A percentile compares a stretch with the other conserved stretches of the same genome.
phyloP scores from a whole-genome alignment of 2,113 vertebrate genomes.

The Coreoperca whiteheadi region DNA sequence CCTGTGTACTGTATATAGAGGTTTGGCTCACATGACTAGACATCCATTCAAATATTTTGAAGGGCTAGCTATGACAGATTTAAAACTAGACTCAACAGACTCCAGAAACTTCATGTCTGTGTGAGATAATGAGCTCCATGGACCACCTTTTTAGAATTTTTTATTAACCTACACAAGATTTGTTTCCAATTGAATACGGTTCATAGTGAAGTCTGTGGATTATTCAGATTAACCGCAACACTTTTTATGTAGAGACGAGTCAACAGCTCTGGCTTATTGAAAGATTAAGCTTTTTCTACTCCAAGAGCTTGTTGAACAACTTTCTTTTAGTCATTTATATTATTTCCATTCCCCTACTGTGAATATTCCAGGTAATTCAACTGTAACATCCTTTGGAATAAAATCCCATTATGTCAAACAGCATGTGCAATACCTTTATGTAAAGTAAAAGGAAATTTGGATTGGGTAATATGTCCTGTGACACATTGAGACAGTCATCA shows the following conservation, averaged over 20 bases:
- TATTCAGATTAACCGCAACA: background rate
- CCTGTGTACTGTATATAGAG: no score
- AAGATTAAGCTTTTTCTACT: background rate
- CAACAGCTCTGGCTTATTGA: background rate
- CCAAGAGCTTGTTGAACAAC: background rate
- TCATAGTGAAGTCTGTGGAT: background rate
- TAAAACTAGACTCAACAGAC: no score
- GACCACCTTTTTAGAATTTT: background rate
- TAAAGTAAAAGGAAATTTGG: background rate
- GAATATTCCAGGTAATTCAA: background rate
- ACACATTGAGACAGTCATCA: background rate
- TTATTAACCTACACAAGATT: background rate
- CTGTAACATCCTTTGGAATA: background rate
- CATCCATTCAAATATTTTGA: no score
- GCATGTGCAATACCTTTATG: background rate
- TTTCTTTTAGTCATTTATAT: no score
- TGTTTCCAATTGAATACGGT: background rate
- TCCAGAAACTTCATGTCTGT: no score
- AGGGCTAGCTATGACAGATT: no score
- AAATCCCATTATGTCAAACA: background rate
- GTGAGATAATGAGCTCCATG: background rate
- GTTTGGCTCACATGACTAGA: no score
- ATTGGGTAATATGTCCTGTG: background rate
- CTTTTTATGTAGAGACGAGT: background rate
- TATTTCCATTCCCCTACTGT: background rate